phyloP scores from a whole-genome alignment of 2,797 vertebrate species.

The Phalanger gymnotis region DNA sequence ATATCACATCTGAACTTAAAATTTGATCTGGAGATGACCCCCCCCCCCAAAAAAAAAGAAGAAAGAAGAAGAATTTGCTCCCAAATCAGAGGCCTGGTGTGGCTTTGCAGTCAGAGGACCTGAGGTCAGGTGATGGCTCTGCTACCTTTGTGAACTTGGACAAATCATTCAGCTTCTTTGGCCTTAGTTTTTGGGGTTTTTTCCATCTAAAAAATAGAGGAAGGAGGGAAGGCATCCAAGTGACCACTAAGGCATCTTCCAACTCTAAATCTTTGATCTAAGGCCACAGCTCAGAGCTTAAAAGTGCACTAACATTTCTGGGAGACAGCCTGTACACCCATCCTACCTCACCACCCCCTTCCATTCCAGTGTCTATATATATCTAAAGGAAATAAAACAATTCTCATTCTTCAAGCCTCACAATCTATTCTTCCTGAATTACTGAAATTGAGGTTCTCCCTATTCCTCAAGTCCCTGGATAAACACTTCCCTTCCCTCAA shows the following conservation, averaged over 20 bases:
- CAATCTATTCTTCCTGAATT: neutral
- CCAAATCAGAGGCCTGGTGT: neutral
- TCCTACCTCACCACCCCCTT: neutral
- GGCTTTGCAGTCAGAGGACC: neutral
- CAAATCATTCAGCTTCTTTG: neutral
- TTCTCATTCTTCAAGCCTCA: neutral
- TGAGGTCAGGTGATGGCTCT: neutral
- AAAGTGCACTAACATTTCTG: neutral
- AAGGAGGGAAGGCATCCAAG: neutral
- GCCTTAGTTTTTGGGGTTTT: neutral
- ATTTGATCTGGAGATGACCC: neutral
- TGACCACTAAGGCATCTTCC: neutral
- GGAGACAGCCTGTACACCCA: neutral
- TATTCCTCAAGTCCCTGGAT: neutral
- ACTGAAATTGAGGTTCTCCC: neutral
- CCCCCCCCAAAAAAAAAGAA: neutral
- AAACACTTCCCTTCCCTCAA: neutral
- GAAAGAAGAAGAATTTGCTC: neutral
- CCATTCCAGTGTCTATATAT: neutral
- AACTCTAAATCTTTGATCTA: neutral
- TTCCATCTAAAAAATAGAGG: neutral
- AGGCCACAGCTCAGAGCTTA: neutral
- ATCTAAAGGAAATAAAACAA: neutral
- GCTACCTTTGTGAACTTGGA: neutral
- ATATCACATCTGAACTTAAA: neutral